Evolutionary conservation across 2,797 vertebrate species (phyloP).

Genomic region (Atherinosoma microstoma): DNA sequence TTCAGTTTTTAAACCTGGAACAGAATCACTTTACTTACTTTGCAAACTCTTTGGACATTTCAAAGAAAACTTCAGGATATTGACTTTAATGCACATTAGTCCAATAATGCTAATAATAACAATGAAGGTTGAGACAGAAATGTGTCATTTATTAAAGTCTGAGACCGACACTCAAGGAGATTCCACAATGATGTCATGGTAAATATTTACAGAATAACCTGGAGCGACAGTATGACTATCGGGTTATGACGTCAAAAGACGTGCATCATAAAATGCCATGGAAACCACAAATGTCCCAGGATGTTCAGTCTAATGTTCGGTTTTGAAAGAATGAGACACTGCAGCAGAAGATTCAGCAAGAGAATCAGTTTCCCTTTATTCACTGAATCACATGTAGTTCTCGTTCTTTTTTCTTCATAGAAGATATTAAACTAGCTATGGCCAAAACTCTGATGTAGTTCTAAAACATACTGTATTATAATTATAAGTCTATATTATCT

Average conservation of each 20-base stretch:
- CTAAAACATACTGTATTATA: no score
- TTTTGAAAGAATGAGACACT: background rate
- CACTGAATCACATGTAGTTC: no score
- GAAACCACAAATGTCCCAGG: conserved; percentile 9
- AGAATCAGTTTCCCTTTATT: no score
- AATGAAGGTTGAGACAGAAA: background rate
- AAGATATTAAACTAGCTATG: no score
- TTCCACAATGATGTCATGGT: conserved; percentile 1
- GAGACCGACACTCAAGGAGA: background rate
- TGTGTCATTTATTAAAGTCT: background rate
- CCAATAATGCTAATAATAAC: no score
- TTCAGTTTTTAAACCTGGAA: background rate
- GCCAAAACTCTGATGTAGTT: no score
- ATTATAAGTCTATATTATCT: no score
- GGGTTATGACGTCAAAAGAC: conserved; percentile 3
- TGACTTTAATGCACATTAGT: background rate
- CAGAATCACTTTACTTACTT: background rate
- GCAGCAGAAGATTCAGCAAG: background rate
- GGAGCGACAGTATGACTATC: conserved; percentile 10
- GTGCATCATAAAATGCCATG: conserved; percentile 2
- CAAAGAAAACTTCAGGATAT: background rate
- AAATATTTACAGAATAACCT: background rate
- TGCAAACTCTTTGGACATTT: no score
- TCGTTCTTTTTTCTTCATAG: no score
- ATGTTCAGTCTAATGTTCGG: background rate